A percentile compares a stretch with the other conserved stretches of the same genome.
Conservation (phyloP, 2,797 vertebrate species). For the Novumbra hubbsi region DNA sequence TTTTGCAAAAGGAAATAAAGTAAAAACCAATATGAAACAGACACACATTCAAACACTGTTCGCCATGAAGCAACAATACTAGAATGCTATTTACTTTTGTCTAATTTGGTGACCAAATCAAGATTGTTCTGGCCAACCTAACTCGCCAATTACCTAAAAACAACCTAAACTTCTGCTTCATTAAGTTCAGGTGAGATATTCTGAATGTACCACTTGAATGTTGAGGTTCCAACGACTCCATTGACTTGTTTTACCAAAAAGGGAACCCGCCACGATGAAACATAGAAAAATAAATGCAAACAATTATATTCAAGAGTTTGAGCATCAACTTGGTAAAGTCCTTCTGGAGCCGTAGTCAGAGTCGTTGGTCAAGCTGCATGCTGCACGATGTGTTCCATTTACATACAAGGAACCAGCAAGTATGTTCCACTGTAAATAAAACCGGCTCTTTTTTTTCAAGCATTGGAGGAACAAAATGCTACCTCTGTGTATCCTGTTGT, state of each 20-base stretch:
- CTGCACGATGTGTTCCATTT: slow-evolving; percentile 12
- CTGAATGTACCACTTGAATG: slow-evolving; percentile 63
- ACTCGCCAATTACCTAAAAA: slow-evolving; percentile 38
- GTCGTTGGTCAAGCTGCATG: slow-evolving; percentile 41
- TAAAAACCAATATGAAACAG: slow-evolving; percentile 55
- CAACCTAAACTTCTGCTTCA: slow-evolving; percentile 30
- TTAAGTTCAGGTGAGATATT: slow-evolving; percentile 31
- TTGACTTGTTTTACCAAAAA: slow-evolving; percentile 47
- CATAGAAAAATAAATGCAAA: slow-evolving; percentile 58
- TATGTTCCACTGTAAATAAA: slow-evolving; percentile 1
- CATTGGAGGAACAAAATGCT: slow-evolving; percentile 12
- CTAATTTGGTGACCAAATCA: slow-evolving; percentile 34
- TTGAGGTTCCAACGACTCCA: slow-evolving; percentile 41
- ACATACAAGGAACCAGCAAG: slow-evolving; percentile 1
- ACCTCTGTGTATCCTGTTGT: slow-evolving; percentile 10
- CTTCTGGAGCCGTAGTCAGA: slow-evolving; percentile 40
- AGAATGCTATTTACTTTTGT: slow-evolving; percentile 25
- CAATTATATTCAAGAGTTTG: slow-evolving; percentile 52
- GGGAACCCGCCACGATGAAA: slow-evolving; percentile 31
- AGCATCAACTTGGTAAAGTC: slow-evolving; percentile 36
- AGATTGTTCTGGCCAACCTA: slow-evolving; percentile 13
- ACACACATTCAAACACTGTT: slow-evolving; percentile 67
- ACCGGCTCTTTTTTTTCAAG: slow-evolving; percentile 23
- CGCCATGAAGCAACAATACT: slow-evolving; percentile 42
- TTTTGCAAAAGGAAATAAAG: slow-evolving; percentile 44